Percentiles rank a stretch among this genome's conserved stretches.
Evolutionary conservation across 2,113 vertebrate genomes (phyloP).

Genomic region (Toxotes chatareus): DNA sequence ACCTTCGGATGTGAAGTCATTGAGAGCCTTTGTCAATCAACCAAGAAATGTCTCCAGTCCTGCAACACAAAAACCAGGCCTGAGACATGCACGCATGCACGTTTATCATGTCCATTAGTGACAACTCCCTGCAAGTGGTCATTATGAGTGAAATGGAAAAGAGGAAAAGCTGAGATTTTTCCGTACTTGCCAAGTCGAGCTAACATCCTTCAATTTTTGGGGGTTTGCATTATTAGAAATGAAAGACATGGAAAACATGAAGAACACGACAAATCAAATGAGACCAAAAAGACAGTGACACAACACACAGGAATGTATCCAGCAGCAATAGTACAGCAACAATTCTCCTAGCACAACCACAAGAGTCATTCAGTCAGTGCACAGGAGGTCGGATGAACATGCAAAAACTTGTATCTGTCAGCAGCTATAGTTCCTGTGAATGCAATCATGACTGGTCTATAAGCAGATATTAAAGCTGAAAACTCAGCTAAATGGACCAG

Average conservation of each 20-base stretch:
- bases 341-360: too few relatives aligned
- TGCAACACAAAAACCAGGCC: slow-evolving; percentile 46
- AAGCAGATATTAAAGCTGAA: neutral
- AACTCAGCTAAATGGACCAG: too few relatives aligned
- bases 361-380: neutral
- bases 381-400: neutral
- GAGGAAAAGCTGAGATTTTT: slow-evolving; percentile 45
- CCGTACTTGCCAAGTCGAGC: slow-evolving; percentile 82
- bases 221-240: slow-evolving; percentile 71
- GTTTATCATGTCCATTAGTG: neutral
- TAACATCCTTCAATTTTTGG: slow-evolving; percentile 78
- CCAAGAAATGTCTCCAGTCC: slow-evolving; percentile 88
- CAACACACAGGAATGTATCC: slow-evolving; percentile 4
- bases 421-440: too few relatives aligned
- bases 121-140: neutral
- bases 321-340: neutral
- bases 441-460: too few relatives aligned
- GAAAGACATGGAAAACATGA: slow-evolving; percentile 62
- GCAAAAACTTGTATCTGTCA: neutral
- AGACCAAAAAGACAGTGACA: slow-evolving; percentile 2
- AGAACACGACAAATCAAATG: slow-evolving; percentile 26
- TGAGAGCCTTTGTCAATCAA: slow-evolving; percentile 86
- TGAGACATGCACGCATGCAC: neutral
- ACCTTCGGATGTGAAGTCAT: slow-evolving; percentile 67
- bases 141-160: slow-evolving; percentile 27